A percentile compares a stretch with the other conserved stretches of the same genome.
Conservation (phyloP, 2,888 invertebrate genomes). For the Smittia sp. region DNA sequence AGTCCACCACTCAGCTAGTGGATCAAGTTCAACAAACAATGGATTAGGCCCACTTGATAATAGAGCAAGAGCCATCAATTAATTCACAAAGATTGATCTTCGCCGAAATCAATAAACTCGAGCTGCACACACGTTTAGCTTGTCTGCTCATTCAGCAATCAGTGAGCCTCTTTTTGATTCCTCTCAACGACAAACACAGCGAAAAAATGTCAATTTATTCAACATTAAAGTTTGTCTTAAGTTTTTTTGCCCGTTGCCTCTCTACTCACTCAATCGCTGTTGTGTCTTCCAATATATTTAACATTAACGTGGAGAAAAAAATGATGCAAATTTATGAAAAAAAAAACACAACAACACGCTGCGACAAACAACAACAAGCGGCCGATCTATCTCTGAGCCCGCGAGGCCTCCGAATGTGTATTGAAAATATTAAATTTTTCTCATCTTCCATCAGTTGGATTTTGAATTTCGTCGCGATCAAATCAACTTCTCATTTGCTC, state of each 20-base stretch:
- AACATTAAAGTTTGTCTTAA: slow-evolving; percentile 19
- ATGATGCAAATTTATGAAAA: slow-evolving; percentile 41
- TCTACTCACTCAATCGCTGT: slow-evolving; percentile 9
- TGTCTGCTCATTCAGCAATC: background rate
- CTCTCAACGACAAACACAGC: background rate
- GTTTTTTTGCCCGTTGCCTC: background rate
- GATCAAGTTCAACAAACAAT: no score
- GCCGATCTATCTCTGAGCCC: background rate
- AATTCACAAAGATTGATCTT: background rate
- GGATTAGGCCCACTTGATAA: no score
- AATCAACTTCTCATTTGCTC: slow-evolving; percentile 28
- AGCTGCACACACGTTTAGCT: background rate
- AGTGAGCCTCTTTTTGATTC: background rate
- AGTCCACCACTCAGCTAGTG: no score
- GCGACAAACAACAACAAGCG: slow-evolving; percentile 33
- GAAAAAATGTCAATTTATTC: slow-evolving; percentile 39
- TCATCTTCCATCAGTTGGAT: slow-evolving; percentile 33
- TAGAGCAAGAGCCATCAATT: background rate
- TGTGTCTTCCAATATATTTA: background rate
- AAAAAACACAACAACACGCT: background rate
- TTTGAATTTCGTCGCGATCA: slow-evolving; percentile 39
- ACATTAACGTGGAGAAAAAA: slow-evolving; percentile 24
- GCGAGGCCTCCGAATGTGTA: slow-evolving; percentile 1
- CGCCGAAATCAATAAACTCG: background rate
- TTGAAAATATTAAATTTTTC: slow-evolving; percentile 14